Evolutionary conservation across 1,140 invertebrate species (phyloP), one percentile per base, ranked within the genome.

Genomic region (Nasonia longicornis): DNA sequence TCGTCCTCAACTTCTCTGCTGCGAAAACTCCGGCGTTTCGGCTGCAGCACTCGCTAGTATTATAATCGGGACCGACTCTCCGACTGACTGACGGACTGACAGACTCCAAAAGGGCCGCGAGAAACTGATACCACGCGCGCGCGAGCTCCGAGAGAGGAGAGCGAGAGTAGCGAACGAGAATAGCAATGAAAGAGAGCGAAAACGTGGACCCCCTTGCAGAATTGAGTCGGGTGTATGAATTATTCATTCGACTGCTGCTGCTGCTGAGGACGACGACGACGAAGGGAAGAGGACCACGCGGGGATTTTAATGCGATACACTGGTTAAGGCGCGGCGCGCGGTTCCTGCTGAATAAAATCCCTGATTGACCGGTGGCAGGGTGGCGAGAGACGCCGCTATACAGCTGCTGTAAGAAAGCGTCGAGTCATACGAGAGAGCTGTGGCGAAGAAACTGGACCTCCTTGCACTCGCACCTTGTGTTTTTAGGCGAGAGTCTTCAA

Each of bases 271-370:
- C 64, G 11, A 14, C 7, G 64, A 11, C 64, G 64, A 58, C 63
- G 70, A 52, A 74, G 64, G 70, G 77, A 79, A 79, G 79, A 84
- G 84, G 83, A 85, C 77, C 83, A 84, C 82, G 85, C 72, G 22
- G 29, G 66, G 22, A 69, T 81, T 88, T 88, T 89, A 89, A 89
- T 88, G 87, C 86, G 86, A 89, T 89, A 88, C 87, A 86, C 85
- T 86, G 85, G 87, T 86, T 87, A 85, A 86, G 85, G 85, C 85
- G 86, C 85, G 87, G 86, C 67, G 63, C 31, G 38, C 84, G 83
- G 85, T 87, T 86, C 85, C 52, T n/a, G 87, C 85, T 84, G 86
- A 88, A 88, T 88, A 87, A 89, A 88, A 87, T 89, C 86, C 81
- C 85, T 88, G 88, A 89, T 89, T 89, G 88, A 89, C 87, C 85